Evolutionary conservation across 2,113 vertebrate genomes (phyloP).

Genomic region (Dasyurus viverrinus): DNA sequence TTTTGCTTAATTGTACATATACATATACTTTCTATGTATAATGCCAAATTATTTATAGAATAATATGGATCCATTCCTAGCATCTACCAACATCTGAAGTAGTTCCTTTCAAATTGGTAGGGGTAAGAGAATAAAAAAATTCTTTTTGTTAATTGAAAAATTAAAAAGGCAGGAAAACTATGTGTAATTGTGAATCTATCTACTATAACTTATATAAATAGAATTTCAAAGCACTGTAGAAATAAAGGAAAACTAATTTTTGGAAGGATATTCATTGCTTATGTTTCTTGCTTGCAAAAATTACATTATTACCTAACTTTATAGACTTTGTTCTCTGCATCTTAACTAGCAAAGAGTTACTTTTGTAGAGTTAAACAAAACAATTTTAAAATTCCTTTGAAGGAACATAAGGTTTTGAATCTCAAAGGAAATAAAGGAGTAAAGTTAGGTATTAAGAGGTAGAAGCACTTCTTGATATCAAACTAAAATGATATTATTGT

Average conservation of each 20-base stretch:
- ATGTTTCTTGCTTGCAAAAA: neutral
- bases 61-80: too few relatives aligned
- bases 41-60: too few relatives aligned
- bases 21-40: too few relatives aligned
- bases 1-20: neutral
- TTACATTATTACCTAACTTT: neutral
- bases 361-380: neutral
- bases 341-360: neutral
- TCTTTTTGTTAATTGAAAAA: neutral
- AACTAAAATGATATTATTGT: neutral
- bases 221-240: neutral
- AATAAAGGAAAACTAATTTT: neutral
- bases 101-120: neutral
- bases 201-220: neutral
- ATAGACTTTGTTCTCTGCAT: neutral
- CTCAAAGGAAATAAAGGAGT: neutral
- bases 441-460: neutral
- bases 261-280: neutral
- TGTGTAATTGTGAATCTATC: neutral
- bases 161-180: neutral
- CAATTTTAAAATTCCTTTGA: neutral
- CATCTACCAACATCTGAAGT: too few relatives aligned
- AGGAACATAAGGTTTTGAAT: neutral
- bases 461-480: neutral
- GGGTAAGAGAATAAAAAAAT: neutral